Evolutionary conservation across 2,797 vertebrate genomes (phyloP).

Genomic region (Lycodopsis pacificus): DNA sequence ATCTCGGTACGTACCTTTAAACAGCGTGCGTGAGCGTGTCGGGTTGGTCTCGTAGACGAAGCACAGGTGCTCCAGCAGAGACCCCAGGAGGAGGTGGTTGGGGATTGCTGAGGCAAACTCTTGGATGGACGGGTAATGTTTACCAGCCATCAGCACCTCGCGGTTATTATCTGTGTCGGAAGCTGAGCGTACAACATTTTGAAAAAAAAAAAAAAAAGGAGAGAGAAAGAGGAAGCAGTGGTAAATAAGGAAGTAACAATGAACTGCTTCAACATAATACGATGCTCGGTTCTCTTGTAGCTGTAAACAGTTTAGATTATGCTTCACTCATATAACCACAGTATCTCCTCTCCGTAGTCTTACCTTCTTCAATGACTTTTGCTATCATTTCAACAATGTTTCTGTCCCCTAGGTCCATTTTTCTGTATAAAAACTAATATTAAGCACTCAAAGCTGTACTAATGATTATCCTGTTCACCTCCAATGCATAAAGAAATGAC

Average conservation of each 20-base stretch:
- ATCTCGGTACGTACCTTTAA: conserved; percentile 85
- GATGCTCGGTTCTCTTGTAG: neutral
- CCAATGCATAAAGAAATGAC: conserved; percentile 19
- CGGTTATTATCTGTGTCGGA: conserved; percentile 88
- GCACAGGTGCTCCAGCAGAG: conserved; percentile 95
- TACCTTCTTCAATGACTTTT: conserved; percentile 86
- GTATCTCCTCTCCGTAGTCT: conserved; percentile 27
- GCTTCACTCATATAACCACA: neutral
- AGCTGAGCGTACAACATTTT: conserved; percentile 76
- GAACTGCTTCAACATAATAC: neutral
- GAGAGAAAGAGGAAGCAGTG: neutral
- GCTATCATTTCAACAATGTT: conserved; percentile 82
- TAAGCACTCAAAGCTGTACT: conserved; percentile 25
- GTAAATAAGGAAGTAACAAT: neutral
- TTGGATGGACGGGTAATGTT: conserved; percentile 78
- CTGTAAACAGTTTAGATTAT: neutral
- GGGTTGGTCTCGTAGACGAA: conserved; percentile 92
- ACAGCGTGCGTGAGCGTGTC: conserved; percentile 87
- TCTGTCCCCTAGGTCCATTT: conserved; percentile 80
- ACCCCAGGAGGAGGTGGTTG: conserved; percentile 95
- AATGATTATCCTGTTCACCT: conserved; percentile 30
- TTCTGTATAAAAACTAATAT: conserved; percentile 30
- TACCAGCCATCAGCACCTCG: conserved; percentile 84
- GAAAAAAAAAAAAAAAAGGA: neutral
- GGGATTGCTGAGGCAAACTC: conserved; percentile 92